phyloP scores from a whole-genome alignment of 2,113 vertebrate species.

The Ornithorhynchus anatinus region DNA sequence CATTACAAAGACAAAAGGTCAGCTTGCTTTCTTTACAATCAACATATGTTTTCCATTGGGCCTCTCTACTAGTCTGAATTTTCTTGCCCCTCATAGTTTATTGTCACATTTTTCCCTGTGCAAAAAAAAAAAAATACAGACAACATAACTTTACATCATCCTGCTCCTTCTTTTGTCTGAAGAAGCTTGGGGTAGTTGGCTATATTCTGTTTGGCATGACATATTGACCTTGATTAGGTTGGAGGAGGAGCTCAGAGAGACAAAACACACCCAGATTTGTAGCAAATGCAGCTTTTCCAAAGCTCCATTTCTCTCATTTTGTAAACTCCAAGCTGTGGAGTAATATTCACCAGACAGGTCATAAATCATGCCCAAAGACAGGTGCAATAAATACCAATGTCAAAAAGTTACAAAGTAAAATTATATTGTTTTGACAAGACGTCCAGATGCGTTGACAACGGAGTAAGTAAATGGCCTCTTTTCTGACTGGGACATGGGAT shows the following conservation, averaged over 20 bases:
- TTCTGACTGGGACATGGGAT: conserved; percentile 14
- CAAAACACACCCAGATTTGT: conserved; percentile 61
- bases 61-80: background rate
- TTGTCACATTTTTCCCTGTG: background rate
- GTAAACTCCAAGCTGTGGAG: conserved; percentile 79
- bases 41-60: conserved; percentile 13
- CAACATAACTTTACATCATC: background rate
- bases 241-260: background rate
- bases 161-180: background rate
- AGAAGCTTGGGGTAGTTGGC: background rate
- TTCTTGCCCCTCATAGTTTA: background rate
- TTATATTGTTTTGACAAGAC: conserved; percentile 90
- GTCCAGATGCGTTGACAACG: conserved; percentile 77
- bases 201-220: conserved; percentile 8
- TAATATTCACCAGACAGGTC: conserved; percentile 84
- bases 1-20: conserved; percentile 6
- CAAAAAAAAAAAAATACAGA: background rate
- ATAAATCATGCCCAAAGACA: conserved; percentile 90
- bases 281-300: conserved; percentile 67
- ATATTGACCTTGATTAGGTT: background rate
- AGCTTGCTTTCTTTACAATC: background rate
- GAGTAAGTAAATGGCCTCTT: conserved; percentile 60
- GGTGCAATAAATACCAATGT: conserved; percentile 81
- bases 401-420: conserved; percentile 81
- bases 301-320: conserved; percentile 82